Evolutionary conservation across 1,140 invertebrate species (phyloP), one percentile per base, ranked within the genome.

Genomic region (Drusus annulatus): DNA sequence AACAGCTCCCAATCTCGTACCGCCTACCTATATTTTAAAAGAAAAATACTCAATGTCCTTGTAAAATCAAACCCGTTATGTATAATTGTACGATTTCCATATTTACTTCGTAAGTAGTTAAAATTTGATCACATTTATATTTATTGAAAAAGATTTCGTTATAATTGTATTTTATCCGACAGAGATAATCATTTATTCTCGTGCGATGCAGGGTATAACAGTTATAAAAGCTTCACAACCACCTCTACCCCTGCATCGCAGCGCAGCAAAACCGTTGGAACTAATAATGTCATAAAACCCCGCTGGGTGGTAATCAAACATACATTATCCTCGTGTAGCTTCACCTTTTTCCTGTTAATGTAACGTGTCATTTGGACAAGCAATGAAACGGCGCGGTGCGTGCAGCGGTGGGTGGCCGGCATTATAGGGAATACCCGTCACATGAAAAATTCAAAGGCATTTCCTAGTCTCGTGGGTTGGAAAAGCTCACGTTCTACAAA

Each of bases 311-410:
- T 68, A 78, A 81, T 79, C 80, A 76, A 81, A 81, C 80, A 79
- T 58, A 62, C 71, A 81, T 81, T 81, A 81, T 81, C 28, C 71
- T 51, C 51, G 60, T 52, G 71, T 68, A 78, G 75, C 68, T 81
- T 77, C 52, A 81, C 75, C 62, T 45, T 81, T 74, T 74, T 78
- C 71, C 76, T 45, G 80, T 81, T 81, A 79, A 81, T 81, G 80
- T 81, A 76, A 81, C 80, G 68, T 81, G 80, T 79, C 76, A 69
- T 81, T 81, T 81, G 60, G 58, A 68, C 58, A 21, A 19, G 58
- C 58, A 69, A 76, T 79, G 76, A 79, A 79, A 81, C 56, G 80
- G 60, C 56, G 31, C 50, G 25, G 25, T 81, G 80, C 80, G 80
- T 79, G 80, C 77, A 45, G 21, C 28, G 5, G 17, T 45, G 31